Percentiles rank a stretch among this genome's conserved stretches.
Conservation (phyloP, 92 coral and sea anemone species). For the Bergia puertoricense region DNA sequence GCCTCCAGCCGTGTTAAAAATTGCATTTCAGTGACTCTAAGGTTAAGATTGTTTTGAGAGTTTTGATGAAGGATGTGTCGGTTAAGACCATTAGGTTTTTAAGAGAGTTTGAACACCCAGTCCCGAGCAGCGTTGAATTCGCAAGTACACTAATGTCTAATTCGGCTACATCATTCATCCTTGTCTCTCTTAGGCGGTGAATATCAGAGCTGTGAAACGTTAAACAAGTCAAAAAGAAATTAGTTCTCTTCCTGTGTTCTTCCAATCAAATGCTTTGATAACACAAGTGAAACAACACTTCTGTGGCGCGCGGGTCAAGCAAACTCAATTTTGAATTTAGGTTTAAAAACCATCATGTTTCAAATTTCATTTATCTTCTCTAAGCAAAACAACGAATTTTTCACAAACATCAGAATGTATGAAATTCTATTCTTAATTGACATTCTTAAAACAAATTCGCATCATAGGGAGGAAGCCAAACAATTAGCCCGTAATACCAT, state of each 20-base stretch:
- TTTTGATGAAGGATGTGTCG: conserved; percentile 38
- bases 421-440: conserved; percentile 58
- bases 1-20: conserved; percentile 7
- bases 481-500: conserved; percentile 72
- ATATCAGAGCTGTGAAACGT: background rate
- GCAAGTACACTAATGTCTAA: conserved; percentile 12
- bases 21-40: conserved; percentile 8
- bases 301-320: background rate
- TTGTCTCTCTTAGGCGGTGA: conserved; percentile 8
- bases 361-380: conserved; percentile 30
- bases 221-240: conserved; percentile 10
- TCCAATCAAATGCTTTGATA: conserved; percentile 6
- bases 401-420: conserved; percentile 54
- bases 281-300: conserved; percentile 16
- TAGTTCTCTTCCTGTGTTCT: background rate
- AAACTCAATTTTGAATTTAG: background rate
- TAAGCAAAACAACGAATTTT: conserved; percentile 12
- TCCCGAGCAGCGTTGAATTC: conserved; percentile 1
- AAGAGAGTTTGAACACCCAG: conserved; percentile 38
- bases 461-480: conserved; percentile 67
- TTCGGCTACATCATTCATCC: background rate
- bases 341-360: conserved; percentile 18
- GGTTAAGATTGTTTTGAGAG: conserved; percentile 47
- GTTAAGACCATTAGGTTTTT: conserved; percentile 41
- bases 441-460: conserved; percentile 71